Evolutionary conservation across 1,140 invertebrate species (phyloP).

Genomic region (Ceratoteleas bidentatus): DNA sequence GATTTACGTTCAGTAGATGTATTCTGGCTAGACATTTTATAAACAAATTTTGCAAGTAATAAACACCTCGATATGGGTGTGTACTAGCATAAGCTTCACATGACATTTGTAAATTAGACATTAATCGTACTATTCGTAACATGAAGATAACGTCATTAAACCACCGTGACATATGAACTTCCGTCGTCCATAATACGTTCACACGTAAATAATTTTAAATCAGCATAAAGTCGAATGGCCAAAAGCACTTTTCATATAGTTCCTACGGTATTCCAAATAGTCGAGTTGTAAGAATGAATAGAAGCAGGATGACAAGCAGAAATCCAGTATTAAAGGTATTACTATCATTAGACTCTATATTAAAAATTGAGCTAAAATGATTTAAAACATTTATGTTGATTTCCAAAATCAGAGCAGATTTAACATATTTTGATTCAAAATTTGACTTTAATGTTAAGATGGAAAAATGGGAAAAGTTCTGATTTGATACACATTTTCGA

Average conservation of each 20-base stretch:
- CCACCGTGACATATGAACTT: background rate
- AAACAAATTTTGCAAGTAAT: conserved; percentile 14
- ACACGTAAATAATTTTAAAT: background rate
- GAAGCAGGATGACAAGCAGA: no score
- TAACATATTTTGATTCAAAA: no score
- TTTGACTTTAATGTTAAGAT: no score
- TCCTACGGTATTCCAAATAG: conserved; percentile 9
- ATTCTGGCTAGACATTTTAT: conserved; percentile 11
- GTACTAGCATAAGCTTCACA: conserved; percentile 14
- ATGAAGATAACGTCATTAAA: background rate
- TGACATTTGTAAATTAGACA: conserved; percentile 19
- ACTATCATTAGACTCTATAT: background rate
- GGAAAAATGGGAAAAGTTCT: no score
- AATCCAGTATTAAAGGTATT: background rate
- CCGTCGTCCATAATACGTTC: background rate
- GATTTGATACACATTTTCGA: no score
- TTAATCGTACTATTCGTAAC: background rate
- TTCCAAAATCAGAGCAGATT: no score
- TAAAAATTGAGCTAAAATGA: no score
- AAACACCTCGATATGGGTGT: conserved; percentile 19
- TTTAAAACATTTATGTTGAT: no score
- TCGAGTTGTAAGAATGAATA: no score
- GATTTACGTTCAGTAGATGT: background rate
- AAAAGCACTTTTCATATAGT: conserved; percentile 10
- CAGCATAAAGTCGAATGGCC: conserved; percentile 2